A percentile compares a stretch with the other conserved stretches of the same genome.
Conservation (phyloP, 2,113 vertebrate genomes). For the Echinops telfairi region DNA sequence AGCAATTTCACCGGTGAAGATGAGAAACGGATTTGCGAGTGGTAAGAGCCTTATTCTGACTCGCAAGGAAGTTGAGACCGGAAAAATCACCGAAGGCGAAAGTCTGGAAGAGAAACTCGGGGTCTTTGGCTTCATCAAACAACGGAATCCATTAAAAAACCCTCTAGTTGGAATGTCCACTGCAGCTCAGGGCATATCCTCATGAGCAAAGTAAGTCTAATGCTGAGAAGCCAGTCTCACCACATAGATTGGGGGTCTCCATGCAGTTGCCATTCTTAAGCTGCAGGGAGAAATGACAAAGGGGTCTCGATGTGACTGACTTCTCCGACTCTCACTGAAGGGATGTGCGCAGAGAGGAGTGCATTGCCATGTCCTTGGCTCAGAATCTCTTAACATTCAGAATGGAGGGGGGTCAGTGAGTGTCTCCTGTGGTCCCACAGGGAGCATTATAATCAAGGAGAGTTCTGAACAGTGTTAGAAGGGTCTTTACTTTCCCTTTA, state of each 20-base stretch:
- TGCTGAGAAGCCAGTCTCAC: slow-evolving; percentile 34
- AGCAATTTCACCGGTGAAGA: neutral
- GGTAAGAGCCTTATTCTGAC: slow-evolving; percentile 2
- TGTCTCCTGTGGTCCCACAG: slow-evolving; percentile 73
- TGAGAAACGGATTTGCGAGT: neutral
- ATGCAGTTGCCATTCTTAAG: slow-evolving; percentile 22
- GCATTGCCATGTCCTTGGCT: slow-evolving; percentile 24
- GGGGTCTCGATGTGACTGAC: slow-evolving; percentile 34
- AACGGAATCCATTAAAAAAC: neutral
- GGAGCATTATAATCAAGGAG: slow-evolving; percentile 75
- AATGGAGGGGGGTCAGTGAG: slow-evolving; percentile 33
- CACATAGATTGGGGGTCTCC: slow-evolving; percentile 23
- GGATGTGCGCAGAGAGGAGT: slow-evolving; percentile 40
- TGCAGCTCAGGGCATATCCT: neutral
- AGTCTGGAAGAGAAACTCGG: slow-evolving; percentile 12
- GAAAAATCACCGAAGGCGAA: slow-evolving; percentile 12
- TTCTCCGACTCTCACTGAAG: slow-evolving; percentile 57
- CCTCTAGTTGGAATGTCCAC: neutral
- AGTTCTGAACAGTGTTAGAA: slow-evolving; percentile 67
- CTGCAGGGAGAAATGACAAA: neutral
- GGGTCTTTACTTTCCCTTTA: slow-evolving; percentile 72
- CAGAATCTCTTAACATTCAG: slow-evolving; percentile 68
- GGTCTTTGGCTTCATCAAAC: neutral
- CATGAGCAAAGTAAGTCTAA: slow-evolving; percentile 30
- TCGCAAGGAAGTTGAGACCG: slow-evolving; percentile 11